Base-by-base conservation (phyloP, 1,140 invertebrate genomes). In the Plectrocnemia conspersa region DNA sequence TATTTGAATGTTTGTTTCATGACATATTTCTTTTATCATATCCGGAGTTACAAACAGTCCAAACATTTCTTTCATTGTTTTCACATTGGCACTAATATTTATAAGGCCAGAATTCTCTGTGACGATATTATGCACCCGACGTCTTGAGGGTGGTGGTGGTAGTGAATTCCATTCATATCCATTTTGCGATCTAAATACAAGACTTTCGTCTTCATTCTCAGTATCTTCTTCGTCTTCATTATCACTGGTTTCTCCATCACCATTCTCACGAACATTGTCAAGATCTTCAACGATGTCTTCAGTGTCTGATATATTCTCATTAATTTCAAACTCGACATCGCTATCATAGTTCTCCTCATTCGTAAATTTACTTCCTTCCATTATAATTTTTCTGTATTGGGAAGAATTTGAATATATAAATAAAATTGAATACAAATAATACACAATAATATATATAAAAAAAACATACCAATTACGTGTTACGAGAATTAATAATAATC, bases 1-100 rank as follows among this genome's bases (percentile, higher is more conserved):
- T 15, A 50, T 19, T 38, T 19, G 35, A 36, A 32, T 32, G n/a
- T 4, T 50, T 38, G 29, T 50, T 50, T 50, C 29, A 10, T 36
- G 19, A 38, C 19, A 40, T 50, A 50, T 50, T 16, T 38, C 48
- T 22, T 38, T 38, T 38, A 50, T 13, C 18, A 44, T 44, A 22
- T 44, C 23, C 25, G 5, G 2, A 44, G 18, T 44, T 44, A 44
- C 13, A 24, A 44, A 44, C 22, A 44, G 15, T 3, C 1, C 9
- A 44, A 44, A 44, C 2, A 25, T 5, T 11, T 44, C 23, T 44
- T n/a, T 24, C 3, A 40, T 40, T 3, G 36, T 5, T 10, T 16
- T 5, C 21, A 40, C 36, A 16, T 40, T 40, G 2, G 13, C 13
- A 40, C 36, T 40, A 5, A 1, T 2, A 40, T 40, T 40, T 40